Conservation (phyloP, 2,888 invertebrate genomes). For the Microplitis manilae region DNA sequence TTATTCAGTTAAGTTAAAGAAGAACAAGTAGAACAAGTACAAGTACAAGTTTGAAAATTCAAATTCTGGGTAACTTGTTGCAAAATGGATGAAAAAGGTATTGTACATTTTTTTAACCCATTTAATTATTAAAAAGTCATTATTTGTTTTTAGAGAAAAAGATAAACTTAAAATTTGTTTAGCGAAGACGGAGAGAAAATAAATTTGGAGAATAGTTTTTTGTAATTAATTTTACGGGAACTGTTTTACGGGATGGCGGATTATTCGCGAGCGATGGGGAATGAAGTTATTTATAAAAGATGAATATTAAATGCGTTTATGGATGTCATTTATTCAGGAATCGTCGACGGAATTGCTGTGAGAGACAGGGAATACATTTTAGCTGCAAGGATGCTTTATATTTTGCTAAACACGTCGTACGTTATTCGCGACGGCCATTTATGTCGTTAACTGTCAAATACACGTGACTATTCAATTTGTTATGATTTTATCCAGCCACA, state of each 20-base stretch:
- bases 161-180: no score
- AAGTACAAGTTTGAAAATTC: background rate
- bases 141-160: no score
- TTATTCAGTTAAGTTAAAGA: constrained; percentile 2
- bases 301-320: no score
- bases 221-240: no score
- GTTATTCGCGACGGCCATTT: background rate
- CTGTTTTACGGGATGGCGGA: no score
- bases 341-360: background rate
- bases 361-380: background rate
- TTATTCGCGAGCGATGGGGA: no score
- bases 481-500: background rate
- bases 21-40: background rate
- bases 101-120: background rate
- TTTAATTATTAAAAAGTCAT: background rate
- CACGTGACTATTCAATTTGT: background rate
- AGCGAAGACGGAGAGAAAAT: no score
- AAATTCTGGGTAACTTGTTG: background rate
- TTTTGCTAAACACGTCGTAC: background rate
- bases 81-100: constrained; percentile 32
- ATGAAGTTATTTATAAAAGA: no score
- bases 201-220: no score
- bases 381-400: background rate
- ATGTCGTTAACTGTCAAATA: background rate
- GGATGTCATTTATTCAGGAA: background rate